Evolutionary conservation across 2,113 vertebrate genomes (phyloP).

Genomic region (Chloropsis hardwickii): DNA sequence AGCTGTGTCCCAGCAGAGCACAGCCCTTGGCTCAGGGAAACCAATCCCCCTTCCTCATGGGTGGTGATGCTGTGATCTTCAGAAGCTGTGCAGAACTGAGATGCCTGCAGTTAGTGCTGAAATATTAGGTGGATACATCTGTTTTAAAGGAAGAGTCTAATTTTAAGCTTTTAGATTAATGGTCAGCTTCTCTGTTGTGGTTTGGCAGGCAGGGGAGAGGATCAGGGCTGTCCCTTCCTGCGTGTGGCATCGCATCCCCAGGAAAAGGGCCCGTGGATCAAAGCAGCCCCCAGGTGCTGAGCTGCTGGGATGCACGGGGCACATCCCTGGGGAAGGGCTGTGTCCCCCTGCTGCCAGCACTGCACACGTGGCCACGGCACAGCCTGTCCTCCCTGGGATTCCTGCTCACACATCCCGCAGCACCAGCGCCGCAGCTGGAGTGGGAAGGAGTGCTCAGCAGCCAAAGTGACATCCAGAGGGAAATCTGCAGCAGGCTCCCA

Average conservation of each 20-base stretch:
- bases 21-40: background rate
- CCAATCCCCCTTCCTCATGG: background rate
- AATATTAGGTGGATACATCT: background rate
- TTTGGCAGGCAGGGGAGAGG: background rate
- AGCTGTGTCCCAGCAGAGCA: background rate
- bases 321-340: background rate
- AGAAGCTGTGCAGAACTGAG: background rate
- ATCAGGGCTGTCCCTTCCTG: background rate
- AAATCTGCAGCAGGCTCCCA: background rate
- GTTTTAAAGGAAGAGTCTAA: background rate
- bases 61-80: background rate
- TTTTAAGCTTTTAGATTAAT: background rate
- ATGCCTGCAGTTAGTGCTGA: background rate
- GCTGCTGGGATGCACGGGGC: background rate
- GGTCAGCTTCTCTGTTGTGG: background rate
- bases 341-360: background rate
- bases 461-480: background rate
- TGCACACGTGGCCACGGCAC: fast-evolving
- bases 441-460: background rate
- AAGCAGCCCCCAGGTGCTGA: background rate
- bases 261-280: background rate
- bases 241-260: background rate
- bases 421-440: background rate
- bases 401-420: background rate
- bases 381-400: background rate